Conservation (phyloP, 2,797 vertebrate genomes). For the Leptatherina wallacei region DNA sequence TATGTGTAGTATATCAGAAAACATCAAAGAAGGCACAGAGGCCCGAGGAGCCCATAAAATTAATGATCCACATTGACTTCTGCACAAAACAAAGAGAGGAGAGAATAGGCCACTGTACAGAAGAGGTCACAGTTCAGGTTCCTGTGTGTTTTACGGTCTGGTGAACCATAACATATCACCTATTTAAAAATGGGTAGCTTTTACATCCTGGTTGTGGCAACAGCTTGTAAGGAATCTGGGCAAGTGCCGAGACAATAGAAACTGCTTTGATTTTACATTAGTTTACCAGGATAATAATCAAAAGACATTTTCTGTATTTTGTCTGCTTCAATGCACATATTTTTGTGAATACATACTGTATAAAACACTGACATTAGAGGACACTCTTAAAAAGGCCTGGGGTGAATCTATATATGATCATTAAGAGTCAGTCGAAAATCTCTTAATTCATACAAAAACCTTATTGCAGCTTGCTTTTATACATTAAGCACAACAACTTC, state of each 20-base stretch:
- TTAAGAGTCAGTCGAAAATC: too few relatives aligned
- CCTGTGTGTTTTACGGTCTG: slow-evolving; percentile 73
- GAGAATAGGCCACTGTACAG: slow-evolving; percentile 71
- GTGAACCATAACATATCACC: slow-evolving; percentile 70
- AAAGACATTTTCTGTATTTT: slow-evolving; percentile 27
- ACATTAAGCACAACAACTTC: too few relatives aligned
- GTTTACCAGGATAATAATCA: slow-evolving; percentile 39
- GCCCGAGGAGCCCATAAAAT: slow-evolving; percentile 71
- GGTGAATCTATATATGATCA: too few relatives aligned
- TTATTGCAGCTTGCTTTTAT: too few relatives aligned
- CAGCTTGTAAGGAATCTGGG: slow-evolving; percentile 43
- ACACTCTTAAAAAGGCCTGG: background rate
- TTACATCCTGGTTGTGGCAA: slow-evolving; percentile 54
- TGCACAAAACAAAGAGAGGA: slow-evolving; percentile 67
- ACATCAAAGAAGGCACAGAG: slow-evolving; percentile 72
- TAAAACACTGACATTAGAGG: too few relatives aligned
- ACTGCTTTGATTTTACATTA: slow-evolving; percentile 52
- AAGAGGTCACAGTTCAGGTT: slow-evolving; percentile 69
- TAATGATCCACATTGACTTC: slow-evolving; percentile 73
- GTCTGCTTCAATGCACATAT: background rate
- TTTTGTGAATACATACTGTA: slow-evolving; percentile 1
- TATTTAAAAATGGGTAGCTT: slow-evolving; percentile 57
- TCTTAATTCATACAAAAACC: too few relatives aligned
- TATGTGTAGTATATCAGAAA: slow-evolving; percentile 74
- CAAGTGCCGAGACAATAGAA: slow-evolving; percentile 43